These are phyloP conservation scores for Brienomyrus longianalis DNA, from an alignment of 2,113 vertebrate species.

Conservation along the genomic window DNA sequence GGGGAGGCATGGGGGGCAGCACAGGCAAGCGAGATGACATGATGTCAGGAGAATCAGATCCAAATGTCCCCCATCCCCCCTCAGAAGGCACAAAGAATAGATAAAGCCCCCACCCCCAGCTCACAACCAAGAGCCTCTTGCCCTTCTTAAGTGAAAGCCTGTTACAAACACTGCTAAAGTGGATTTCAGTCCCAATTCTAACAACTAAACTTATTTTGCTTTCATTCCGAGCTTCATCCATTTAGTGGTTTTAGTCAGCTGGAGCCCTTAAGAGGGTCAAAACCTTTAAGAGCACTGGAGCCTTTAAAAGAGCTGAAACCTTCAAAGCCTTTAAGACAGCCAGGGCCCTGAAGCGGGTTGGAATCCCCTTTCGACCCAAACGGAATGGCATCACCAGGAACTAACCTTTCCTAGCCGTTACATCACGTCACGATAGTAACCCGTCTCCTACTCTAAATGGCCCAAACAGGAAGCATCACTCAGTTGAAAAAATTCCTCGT, in stretches of 20 bases:
- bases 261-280: not conserved
- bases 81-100: not conserved
- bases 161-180: not conserved
- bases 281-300: not conserved
- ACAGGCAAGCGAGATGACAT: slow-evolving; percentile 6
- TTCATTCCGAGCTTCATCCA: not conserved
- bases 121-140: not conserved
- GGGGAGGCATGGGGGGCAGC: not conserved
- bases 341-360: not conserved
- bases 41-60: not conserved
- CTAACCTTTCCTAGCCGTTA: not conserved
- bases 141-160: not conserved
- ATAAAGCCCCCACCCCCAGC: not conserved
- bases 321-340: not conserved
- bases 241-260: not conserved
- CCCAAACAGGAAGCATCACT: not conserved
- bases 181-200: not conserved
- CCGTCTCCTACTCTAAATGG: not conserved
- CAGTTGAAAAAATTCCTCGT: not conserved
- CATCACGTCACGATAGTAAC: not conserved
- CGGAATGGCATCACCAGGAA: not conserved
- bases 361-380: not conserved
- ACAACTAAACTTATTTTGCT: not conserved
- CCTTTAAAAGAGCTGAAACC: not conserved
- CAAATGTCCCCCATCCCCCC: not conserved